Conservation (phyloP, 2,888 invertebrate genomes). For the Cryptus armator region DNA sequence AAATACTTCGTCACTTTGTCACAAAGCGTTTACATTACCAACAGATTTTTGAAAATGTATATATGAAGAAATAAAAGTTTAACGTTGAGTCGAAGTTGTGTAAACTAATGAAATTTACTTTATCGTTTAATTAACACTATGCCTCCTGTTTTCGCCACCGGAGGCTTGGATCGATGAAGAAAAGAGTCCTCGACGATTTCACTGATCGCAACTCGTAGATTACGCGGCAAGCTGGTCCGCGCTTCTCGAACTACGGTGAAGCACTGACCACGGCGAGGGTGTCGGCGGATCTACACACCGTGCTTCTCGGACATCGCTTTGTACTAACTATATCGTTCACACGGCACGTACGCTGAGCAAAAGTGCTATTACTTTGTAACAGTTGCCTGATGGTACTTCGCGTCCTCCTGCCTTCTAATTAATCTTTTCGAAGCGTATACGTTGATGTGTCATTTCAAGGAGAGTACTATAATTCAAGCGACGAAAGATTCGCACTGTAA, state of each 20-base stretch:
- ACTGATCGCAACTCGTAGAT: constrained; percentile 61
- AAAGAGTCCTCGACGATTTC: constrained; percentile 58
- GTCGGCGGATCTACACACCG: constrained; percentile 42
- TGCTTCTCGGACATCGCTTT: constrained; percentile 47
- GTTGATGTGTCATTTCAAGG: constrained; percentile 28
- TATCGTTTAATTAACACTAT: constrained; percentile 7
- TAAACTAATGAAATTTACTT: not conserved
- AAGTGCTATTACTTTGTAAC: not conserved
- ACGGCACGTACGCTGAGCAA: not conserved
- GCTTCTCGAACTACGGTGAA: constrained; percentile 62
- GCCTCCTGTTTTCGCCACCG: not conserved
- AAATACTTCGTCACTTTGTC: not conserved
- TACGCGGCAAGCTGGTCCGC: constrained; percentile 46
- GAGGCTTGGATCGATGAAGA: constrained; percentile 60
- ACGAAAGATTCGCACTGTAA: not conserved
- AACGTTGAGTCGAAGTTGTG: not conserved
- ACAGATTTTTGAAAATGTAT: not conserved
- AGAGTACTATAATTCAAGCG: constrained; percentile 11
- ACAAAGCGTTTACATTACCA: not conserved
- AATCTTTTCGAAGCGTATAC: constrained; percentile 1
- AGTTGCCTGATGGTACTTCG: constrained; percentile 1
- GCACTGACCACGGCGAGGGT: constrained; percentile 53
- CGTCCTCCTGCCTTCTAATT: constrained; percentile 16
- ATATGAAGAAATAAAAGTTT: not conserved
- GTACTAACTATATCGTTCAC: constrained; percentile 18